These are phyloP conservation scores for Stenurella melanura DNA, from an alignment of 2,888 invertebrate genomes.

Conservation along the genomic window DNA sequence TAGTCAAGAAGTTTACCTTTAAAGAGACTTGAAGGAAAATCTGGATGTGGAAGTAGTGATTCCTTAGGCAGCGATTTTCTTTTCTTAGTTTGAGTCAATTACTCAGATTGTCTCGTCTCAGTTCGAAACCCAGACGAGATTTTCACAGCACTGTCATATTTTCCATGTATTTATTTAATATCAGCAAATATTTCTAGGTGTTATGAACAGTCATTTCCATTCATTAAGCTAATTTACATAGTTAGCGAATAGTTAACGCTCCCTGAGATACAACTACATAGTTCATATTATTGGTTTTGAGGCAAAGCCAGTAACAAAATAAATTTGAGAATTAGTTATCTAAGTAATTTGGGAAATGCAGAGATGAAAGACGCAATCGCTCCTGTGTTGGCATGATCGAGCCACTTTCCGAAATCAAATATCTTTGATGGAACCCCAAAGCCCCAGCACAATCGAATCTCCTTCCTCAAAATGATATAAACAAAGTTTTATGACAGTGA, in stretches of 20 bases:
- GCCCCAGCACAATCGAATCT: neutral
- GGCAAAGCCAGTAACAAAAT: slow-evolving; percentile 18
- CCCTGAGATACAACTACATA: neutral
- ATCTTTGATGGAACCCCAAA: slow-evolving; percentile 31
- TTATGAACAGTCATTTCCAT: neutral
- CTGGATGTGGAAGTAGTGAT: too few relatives aligned
- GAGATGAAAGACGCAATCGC: slow-evolving; percentile 37
- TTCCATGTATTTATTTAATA: too few relatives aligned
- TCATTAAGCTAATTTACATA: neutral
- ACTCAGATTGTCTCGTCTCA: too few relatives aligned
- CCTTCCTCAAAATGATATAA: neutral
- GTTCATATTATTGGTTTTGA: slow-evolving; percentile 11
- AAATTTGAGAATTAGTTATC: slow-evolving; percentile 30
- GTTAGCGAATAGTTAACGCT: neutral
- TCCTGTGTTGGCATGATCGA: slow-evolving; percentile 27
- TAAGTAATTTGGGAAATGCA: slow-evolving; percentile 32
- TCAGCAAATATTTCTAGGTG: too few relatives aligned
- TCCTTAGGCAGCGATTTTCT: too few relatives aligned
- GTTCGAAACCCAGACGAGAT: too few relatives aligned
- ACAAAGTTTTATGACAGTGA: slow-evolving; percentile 6
- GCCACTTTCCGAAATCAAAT: slow-evolving; percentile 24
- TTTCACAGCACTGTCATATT: too few relatives aligned
- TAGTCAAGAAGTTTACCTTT: too few relatives aligned
- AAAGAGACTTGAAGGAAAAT: too few relatives aligned
- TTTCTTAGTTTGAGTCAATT: too few relatives aligned